phyloP scores from a whole-genome alignment of 92 coral and sea anemone genomes.

The Zoanthus sansibaricus region DNA sequence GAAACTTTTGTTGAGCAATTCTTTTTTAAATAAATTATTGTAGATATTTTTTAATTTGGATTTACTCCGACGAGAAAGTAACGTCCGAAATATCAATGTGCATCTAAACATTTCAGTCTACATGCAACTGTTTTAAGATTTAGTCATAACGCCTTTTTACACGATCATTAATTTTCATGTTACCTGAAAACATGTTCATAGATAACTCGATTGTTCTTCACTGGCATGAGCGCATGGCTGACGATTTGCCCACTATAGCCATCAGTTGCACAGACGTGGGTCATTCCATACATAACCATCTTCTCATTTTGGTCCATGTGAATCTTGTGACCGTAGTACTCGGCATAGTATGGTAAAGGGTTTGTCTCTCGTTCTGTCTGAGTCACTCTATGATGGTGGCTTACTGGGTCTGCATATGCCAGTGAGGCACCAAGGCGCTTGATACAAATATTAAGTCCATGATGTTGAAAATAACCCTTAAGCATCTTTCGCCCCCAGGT shows the following conservation, averaged over 20 bases:
- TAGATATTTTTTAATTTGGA: too few species aligned
- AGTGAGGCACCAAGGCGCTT: constrained; percentile 53
- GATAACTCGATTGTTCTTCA: constrained; percentile 59
- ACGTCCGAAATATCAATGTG: too few species aligned
- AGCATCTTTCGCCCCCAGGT: too few species aligned
- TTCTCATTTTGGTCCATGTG: constrained; percentile 56
- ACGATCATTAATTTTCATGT: background rate
- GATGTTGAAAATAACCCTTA: too few species aligned
- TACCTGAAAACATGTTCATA: constrained; percentile 57
- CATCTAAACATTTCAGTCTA: too few species aligned
- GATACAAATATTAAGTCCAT: background rate
- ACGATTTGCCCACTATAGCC: constrained; percentile 56
- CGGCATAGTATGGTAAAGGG: constrained; percentile 55
- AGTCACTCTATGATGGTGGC: constrained; percentile 34
- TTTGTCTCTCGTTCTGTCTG: constrained; percentile 54
- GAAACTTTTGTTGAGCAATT: too few species aligned
- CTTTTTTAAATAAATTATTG: too few species aligned
- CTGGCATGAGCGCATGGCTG: constrained; percentile 60
- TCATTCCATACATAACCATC: constrained; percentile 54
- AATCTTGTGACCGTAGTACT: constrained; percentile 56
- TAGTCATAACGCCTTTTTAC: too few species aligned
- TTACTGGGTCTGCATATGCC: constrained; percentile 31
- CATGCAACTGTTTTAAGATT: too few species aligned
- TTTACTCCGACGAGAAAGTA: too few species aligned
- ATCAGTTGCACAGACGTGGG: constrained; percentile 64